Base-by-base conservation (phyloP, 1,140 invertebrate species). In the Oncopodura yosiiana region DNA sequence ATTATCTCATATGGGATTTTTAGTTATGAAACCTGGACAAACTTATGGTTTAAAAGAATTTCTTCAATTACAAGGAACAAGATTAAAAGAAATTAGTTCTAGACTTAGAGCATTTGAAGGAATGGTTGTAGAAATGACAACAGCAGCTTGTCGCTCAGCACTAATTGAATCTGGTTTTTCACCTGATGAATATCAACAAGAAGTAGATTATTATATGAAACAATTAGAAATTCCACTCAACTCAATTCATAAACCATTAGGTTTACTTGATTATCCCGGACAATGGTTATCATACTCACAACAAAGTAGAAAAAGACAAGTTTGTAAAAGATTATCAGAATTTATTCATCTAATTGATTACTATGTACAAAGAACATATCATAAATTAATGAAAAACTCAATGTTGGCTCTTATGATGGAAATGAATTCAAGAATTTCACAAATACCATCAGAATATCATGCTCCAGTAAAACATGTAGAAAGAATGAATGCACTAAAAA, bases 301-400 rank as follows among this genome's bases (percentile, higher is more conserved):
- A 62, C 84, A 88, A 62, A 82, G 83, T 1, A 81, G 81, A 53
- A 91, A 90, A 66, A 74, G 81, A 54, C 77, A 80, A 48, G 82
- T 83, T 63, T 88, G 85, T 67, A 76, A 79, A 62, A 72, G 78
- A 23, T 71, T 86, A 0, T 77, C 79, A 16, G 76, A 81, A 82
- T 87, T 84, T 61, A 83, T 87, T 58, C 81, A 80, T 23, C 63
- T 86, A 36, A 73, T 77, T 9, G 86, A 88, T 67, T 86, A 85
- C 66, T 76, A 84, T 66, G 78, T 81, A 27, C 77, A 81, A 43
- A 79, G 77, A 64, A 81, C 82, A 66, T 72, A 85, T 65, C 79
- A 82, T 63, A 70, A 73, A 11, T 67, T 87, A 41, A 73, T 84
- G 19, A 73, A 78, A 11, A 80, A 80, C 58, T 83, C 83, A 0